A percentile compares a stretch with the other conserved stretches of the same genome.
phyloP scores from a whole-genome alignment of 2,888 invertebrate species.

The Coelopa pilipes region DNA sequence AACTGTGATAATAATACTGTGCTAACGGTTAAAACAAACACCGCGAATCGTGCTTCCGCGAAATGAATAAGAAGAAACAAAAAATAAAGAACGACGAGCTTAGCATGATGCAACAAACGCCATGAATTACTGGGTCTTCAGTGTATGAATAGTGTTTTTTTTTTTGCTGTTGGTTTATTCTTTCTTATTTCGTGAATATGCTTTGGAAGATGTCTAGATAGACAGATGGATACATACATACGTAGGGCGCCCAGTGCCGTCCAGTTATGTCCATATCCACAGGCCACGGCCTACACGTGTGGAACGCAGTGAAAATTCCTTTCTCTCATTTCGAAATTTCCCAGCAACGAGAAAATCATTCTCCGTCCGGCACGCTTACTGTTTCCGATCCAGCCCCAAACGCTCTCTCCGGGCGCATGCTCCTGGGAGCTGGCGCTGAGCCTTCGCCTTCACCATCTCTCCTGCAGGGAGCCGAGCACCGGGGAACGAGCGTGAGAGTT shows the following conservation, averaged over 20 bases:
- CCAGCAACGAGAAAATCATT: background rate
- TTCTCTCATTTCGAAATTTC: background rate
- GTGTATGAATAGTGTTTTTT: background rate
- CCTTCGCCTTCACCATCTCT: too few relatives aligned
- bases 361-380: too few relatives aligned
- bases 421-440: background rate
- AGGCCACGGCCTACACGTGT: conserved; percentile 4
- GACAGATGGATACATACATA: conserved; percentile 6
- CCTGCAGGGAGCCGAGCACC: background rate
- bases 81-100: background rate
- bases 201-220: background rate
- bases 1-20: background rate
- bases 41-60: background rate
- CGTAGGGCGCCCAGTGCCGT: background rate
- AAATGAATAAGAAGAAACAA: background rate
- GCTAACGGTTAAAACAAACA: conserved; percentile 23
- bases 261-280: background rate
- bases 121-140: background rate
- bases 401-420: background rate
- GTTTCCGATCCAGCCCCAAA: too few relatives aligned
- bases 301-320: background rate
- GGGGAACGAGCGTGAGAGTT: conserved; percentile 1
- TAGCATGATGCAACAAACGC: conserved; percentile 24
- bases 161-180: background rate
- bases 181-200: background rate